Evolutionary conservation across 2,888 invertebrate species (phyloP), one percentile per base, ranked within the genome.

Genomic region (Seladonia tumulorum): DNA sequence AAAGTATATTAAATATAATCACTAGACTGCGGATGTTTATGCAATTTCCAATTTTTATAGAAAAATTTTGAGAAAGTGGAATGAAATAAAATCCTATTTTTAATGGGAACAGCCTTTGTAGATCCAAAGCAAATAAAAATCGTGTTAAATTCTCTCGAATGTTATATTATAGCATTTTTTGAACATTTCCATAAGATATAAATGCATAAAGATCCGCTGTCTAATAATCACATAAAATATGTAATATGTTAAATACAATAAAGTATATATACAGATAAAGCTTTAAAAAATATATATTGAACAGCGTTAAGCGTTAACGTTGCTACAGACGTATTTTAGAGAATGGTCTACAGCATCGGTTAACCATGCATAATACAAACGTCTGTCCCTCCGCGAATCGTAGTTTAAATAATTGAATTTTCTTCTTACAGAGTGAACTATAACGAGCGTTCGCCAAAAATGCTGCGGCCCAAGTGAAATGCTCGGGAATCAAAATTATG

Each of bases 401-500:
- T 22, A 8, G 39, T 68, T 39, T 42, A 39, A 39, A 68, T 68
- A 68, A 68, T 68, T 42, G 68, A 68, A 42, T 68, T 68, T 68
- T 42, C 76, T 25, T 42, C 25, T 63, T 29, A 57, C 29, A 35
- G 57, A 47, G 60, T 25, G 60, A 60, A 35, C 39, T 57, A n/a
- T 49, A 49, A 14, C 77, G 77, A 74, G 77, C 60, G 68, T 83
- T 74, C 77, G 73, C 35, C 57, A 63, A 82, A 60, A 74, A 71
- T 78, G 75, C 75, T 53, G 42, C 53, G 49, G 68, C 12, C 29
- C 16, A 29, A 71, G 49, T 29, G 75, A 71, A 63, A 57, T 47
- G 63, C 35, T 45, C 49, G 75, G 29, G 63, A 72, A 83, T 76
- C 72, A 83, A 85, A 85, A 85, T 85, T 85, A 85, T 85, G 85